Evolutionary conservation across 2,888 invertebrate genomes (phyloP), one percentile per base, ranked within the genome.

Genomic region (Phragmatobia fuliginosa): DNA sequence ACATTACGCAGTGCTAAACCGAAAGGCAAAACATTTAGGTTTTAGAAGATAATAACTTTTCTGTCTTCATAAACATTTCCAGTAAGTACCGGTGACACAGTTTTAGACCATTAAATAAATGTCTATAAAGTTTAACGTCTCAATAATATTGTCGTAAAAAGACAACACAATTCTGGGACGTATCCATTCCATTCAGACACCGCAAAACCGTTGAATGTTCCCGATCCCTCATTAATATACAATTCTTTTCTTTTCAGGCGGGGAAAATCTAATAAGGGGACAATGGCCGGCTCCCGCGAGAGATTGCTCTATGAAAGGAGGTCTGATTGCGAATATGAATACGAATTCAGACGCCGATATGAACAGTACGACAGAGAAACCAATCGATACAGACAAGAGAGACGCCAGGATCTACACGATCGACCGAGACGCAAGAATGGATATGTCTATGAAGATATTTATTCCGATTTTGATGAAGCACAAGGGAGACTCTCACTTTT

Each of bases 381-480:
- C 72, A 84, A 85, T 72, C 82, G 89, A 72, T 86, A 87, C 72
- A 80, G 85, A 52, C 87, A 88, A 71, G 92, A 92, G 52, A 82
- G 80, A 59, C 73, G 82, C 21, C 78, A 76, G 14, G 79, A 82
- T 69, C 72, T 83, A 63, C 76, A 75, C 70, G 87, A 87, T 36
- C 83, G 89, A 76, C 92, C 92, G 11, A 86, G 89, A 82, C 85
- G 94, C 58, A 94, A 91, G 79, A 94, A 95, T 71, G 95, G 95
- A 2, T 95, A 92, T 77, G 94, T 95, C 21, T 95, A 92, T 78
- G 95, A 95, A 88, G 95, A 95, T 76, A 94, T 95, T 56, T 95
- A 95, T 74, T 94, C 94, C 33, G 94, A 95, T 77, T 95, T 94
- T 77, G 95, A 95, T 65, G 95, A 94, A 84, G 94, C 94, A 10